Evolutionary conservation across 2,113 vertebrate species (phyloP).

Genomic region (Ardeotis arabs): DNA sequence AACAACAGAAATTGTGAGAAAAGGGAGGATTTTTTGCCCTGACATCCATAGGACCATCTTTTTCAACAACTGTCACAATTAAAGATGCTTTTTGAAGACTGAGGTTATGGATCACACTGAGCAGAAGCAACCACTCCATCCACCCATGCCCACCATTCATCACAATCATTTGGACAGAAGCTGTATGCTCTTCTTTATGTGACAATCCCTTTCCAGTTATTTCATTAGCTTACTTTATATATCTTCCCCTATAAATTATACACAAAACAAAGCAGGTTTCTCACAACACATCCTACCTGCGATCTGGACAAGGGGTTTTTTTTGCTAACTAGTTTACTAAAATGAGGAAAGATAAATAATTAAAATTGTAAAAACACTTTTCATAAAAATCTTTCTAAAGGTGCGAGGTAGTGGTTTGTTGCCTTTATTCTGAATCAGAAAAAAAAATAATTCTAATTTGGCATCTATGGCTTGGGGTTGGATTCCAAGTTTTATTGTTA

Average conservation of each 20-base stretch:
- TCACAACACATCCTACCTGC: not conserved
- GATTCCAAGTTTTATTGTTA: constrained; percentile 13
- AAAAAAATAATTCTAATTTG: constrained; percentile 6
- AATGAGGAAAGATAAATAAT: not conserved
- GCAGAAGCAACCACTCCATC: not conserved
- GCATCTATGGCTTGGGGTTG: constrained; percentile 11
- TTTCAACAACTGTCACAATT: not conserved
- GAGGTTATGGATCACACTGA: not conserved
- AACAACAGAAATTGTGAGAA: not conserved
- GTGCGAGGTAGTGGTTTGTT: not conserved
- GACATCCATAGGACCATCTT: not conserved
- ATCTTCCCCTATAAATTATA: not conserved
- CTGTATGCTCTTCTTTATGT: not conserved
- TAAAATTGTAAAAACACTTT: not conserved
- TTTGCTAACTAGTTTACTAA: not conserved
- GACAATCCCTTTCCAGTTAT: not conserved
- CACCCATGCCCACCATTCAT: not conserved
- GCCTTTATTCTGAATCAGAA: not conserved
- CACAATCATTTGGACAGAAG: not conserved
- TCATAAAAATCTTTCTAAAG: not conserved
- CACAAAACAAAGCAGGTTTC: not conserved
- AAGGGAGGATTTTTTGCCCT: fast-evolving
- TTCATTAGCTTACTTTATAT: not conserved
- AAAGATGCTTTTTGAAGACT: not conserved
- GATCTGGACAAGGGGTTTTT: not conserved